These are phyloP conservation scores for Drosophila mulleri DNA, from an alignment of 2,888 invertebrate species.

Conservation along the genomic window DNA sequence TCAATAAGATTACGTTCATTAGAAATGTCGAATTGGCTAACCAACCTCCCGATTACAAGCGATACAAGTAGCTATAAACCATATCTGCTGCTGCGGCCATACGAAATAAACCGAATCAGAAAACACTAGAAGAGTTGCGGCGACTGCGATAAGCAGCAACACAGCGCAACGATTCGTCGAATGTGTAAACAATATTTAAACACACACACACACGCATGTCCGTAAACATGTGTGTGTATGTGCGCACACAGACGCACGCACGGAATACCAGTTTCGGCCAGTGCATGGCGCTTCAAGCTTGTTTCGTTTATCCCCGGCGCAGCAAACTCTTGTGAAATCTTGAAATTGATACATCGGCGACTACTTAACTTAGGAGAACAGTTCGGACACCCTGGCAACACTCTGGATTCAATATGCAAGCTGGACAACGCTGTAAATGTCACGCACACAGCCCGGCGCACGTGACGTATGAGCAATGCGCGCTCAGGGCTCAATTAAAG, in stretches of 20 bases:
- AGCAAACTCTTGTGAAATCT: slow-evolving; percentile 30
- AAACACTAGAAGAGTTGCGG: slow-evolving; percentile 57
- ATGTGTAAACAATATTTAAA: slow-evolving; percentile 27
- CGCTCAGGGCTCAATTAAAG: slow-evolving; percentile 6
- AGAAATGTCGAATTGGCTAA: neutral
- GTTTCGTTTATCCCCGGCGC: slow-evolving; percentile 45
- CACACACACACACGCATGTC: neutral
- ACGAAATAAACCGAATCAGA: slow-evolving; percentile 30
- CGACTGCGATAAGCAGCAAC: slow-evolving; percentile 40
- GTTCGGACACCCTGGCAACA: neutral
- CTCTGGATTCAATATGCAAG: slow-evolving; percentile 20
- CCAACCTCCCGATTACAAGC: neutral
- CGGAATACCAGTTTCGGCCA: slow-evolving; percentile 49
- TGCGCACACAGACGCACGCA: slow-evolving; percentile 5
- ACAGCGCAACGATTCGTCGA: slow-evolving; percentile 33
- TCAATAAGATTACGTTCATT: neutral
- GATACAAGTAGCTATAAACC: neutral
- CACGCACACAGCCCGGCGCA: slow-evolving; percentile 24
- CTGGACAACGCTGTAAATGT: slow-evolving; percentile 15
- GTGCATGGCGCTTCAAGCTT: slow-evolving; percentile 65
- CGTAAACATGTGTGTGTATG: too few relatives aligned
- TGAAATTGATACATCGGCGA: slow-evolving; percentile 10
- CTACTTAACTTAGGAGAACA: neutral
- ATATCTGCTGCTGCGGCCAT: neutral
- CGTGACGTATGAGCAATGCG: slow-evolving; percentile 49